Conservation (phyloP, 1,140 invertebrate species). For the Papilio aristodemus region DNA sequence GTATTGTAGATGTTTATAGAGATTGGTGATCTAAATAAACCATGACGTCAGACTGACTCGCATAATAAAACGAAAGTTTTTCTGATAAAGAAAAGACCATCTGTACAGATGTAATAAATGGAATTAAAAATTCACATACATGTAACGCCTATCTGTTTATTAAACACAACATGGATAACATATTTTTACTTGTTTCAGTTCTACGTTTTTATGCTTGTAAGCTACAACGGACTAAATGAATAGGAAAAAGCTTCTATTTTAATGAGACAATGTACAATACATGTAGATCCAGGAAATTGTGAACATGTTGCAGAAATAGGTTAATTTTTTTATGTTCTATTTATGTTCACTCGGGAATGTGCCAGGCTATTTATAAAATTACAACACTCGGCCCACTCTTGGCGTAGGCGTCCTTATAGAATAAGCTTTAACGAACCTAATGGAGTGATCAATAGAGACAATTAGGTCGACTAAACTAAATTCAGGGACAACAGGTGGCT, state of each 20-base stretch:
- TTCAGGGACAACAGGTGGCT: constrained; percentile 4
- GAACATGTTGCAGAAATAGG: constrained; percentile 10
- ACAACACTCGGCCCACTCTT: neutral
- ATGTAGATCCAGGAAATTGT: constrained; percentile 11
- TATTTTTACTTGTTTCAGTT: neutral
- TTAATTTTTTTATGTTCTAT: constrained; percentile 23
- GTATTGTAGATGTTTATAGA: too few relatives aligned
- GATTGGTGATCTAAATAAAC: constrained; percentile 2
- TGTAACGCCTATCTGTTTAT: neutral
- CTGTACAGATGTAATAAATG: neutral
- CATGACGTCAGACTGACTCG: neutral
- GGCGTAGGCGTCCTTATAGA: neutral
- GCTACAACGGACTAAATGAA: constrained; percentile 1
- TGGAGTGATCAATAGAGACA: constrained; percentile 12
- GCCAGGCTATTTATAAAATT: neutral
- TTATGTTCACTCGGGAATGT: neutral
- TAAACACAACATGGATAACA: neutral
- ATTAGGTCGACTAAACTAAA: neutral
- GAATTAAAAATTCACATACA: neutral
- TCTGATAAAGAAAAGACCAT: neutral
- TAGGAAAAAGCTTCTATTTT: constrained; percentile 13
- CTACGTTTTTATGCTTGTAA: constrained; percentile 13
- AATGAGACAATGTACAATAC: constrained; percentile 11
- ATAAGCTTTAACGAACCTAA: neutral
- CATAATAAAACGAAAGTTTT: too few relatives aligned